Evolutionary conservation across 2,888 invertebrate genomes (phyloP).

Genomic region (Ashinkailepas kermadecensis): DNA sequence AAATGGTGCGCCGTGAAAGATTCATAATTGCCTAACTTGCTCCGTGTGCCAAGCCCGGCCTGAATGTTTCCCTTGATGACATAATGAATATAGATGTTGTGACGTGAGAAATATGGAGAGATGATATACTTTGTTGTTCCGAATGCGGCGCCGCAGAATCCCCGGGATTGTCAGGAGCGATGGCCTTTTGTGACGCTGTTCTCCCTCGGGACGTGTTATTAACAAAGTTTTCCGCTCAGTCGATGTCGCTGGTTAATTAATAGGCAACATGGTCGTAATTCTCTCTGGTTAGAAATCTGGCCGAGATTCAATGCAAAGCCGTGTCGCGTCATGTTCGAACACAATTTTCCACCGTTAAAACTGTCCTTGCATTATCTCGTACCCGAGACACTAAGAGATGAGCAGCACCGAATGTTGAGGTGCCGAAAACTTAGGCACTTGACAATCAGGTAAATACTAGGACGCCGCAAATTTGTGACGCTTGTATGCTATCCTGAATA

Average conservation of each 20-base stretch:
- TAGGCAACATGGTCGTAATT: too few relatives aligned
- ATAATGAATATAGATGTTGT: conserved; percentile 12
- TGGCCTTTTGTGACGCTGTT: background rate
- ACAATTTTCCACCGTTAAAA: too few relatives aligned
- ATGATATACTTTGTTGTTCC: background rate
- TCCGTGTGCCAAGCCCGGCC: conserved; percentile 3
- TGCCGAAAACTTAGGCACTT: too few relatives aligned
- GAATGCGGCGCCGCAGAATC: background rate
- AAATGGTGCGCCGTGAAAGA: background rate
- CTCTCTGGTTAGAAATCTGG: too few relatives aligned
- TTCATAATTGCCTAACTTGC: conserved; percentile 21
- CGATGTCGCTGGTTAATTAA: background rate
- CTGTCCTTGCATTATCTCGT: too few relatives aligned
- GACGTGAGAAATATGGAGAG: background rate
- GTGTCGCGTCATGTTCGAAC: too few relatives aligned
- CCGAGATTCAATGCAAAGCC: too few relatives aligned
- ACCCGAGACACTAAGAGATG: too few relatives aligned
- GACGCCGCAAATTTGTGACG: too few relatives aligned
- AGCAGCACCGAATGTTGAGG: too few relatives aligned
- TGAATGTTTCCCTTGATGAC: conserved; percentile 6
- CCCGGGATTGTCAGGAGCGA: background rate
- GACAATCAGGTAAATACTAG: too few relatives aligned
- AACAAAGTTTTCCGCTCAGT: background rate
- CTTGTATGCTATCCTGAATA: too few relatives aligned
- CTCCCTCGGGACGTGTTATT: background rate